phyloP scores from a whole-genome alignment of 92 coral and sea anemone genomes.

The Phenganax subtilis region DNA sequence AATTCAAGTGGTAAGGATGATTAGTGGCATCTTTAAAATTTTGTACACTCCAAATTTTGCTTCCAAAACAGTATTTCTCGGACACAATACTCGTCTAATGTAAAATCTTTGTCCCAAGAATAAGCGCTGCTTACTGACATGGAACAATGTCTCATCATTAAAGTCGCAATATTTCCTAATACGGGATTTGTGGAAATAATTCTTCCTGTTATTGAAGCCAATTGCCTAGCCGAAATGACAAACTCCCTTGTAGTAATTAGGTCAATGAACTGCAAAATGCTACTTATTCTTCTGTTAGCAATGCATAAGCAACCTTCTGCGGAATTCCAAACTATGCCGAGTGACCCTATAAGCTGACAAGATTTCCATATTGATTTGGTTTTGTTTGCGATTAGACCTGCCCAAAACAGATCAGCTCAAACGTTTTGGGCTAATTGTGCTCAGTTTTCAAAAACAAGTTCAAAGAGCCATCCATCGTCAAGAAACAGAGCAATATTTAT shows the following conservation, averaged over 20 bases:
- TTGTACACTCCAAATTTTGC: too few species aligned
- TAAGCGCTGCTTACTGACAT: too few species aligned
- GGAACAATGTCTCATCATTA: too few species aligned
- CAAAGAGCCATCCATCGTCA: slow-evolving; percentile 42
- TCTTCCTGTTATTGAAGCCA: slow-evolving; percentile 48
- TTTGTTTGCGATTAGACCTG: slow-evolving; percentile 53
- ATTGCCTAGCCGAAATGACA: slow-evolving; percentile 37
- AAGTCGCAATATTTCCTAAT: slow-evolving; percentile 33
- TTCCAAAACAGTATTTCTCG: not conserved
- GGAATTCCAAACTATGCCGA: slow-evolving; percentile 49
- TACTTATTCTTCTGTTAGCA: slow-evolving; percentile 39
- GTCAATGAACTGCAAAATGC: slow-evolving; percentile 31
- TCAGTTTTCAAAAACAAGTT: not conserved
- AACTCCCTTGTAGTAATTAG: slow-evolving; percentile 18
- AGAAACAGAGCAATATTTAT: slow-evolving; percentile 47
- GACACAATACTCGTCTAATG: too few species aligned
- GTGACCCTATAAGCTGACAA: slow-evolving; percentile 40
- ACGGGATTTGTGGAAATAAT: slow-evolving; percentile 48
- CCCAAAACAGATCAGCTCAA: slow-evolving; percentile 28
- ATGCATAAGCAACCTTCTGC: slow-evolving; percentile 35
- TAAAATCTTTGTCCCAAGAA: too few species aligned
- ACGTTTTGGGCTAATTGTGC: not conserved
- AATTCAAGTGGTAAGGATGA: slow-evolving; percentile 15
- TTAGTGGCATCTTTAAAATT: not conserved
- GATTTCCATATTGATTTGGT: slow-evolving; percentile 55